Evolutionary conservation across 2,113 vertebrate species (phyloP).

Genomic region (Zosterops borbonicus): DNA sequence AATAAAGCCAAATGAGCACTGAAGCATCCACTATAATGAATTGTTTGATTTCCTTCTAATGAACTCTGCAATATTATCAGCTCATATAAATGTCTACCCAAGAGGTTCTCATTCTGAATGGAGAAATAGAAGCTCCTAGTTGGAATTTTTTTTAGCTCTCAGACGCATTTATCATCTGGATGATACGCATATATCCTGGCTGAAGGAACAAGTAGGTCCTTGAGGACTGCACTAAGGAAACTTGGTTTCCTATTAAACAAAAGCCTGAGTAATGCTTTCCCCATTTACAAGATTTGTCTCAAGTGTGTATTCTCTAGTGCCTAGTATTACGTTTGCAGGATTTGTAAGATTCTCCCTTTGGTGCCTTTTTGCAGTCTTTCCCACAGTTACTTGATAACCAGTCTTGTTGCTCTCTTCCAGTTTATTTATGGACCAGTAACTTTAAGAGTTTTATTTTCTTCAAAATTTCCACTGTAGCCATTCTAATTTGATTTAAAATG

Average conservation of each 20-base stretch:
- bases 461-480: not conserved
- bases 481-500: not conserved
- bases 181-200: not conserved
- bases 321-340: not conserved
- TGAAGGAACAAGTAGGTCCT: not conserved
- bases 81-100: not conserved
- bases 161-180: not conserved
- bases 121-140: not conserved
- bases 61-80: not conserved
- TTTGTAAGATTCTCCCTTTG: not conserved
- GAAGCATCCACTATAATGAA: not conserved
- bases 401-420: not conserved
- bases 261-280: not conserved
- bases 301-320: not conserved
- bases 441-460: not conserved
- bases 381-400: not conserved
- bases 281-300: not conserved
- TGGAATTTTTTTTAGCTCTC: not conserved
- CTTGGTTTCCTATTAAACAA: conserved; percentile 25
- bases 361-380: not conserved
- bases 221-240: not conserved
- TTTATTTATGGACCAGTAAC: not conserved
- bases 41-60: not conserved
- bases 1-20: not conserved
- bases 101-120: not conserved